These are phyloP conservation scores for Epizoanthus illoricatus DNA, from an alignment of 92 coral and sea anemone species.

Conservation along the genomic window DNA sequence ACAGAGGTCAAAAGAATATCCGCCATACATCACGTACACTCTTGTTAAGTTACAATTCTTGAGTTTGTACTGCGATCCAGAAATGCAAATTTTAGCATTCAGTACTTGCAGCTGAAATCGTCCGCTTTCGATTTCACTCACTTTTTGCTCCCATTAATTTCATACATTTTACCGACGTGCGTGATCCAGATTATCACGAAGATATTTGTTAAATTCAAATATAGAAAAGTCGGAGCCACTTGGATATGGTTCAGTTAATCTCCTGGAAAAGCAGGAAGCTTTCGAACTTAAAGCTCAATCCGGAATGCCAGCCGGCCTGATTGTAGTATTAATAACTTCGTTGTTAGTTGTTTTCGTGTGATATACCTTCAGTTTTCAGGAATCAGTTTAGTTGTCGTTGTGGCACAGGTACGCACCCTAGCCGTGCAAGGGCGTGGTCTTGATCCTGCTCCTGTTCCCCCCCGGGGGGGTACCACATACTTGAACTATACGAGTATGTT, in stretches of 20 bases:
- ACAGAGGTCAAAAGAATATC: conserved; percentile 5
- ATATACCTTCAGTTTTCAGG: background rate
- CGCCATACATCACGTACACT: background rate
- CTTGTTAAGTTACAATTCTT: no score
- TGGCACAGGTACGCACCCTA: background rate
- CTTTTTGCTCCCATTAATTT: background rate
- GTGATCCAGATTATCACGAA: conserved; percentile 5
- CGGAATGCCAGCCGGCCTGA: background rate
- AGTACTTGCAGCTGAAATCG: background rate
- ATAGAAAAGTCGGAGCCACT: background rate
- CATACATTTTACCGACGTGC: background rate
- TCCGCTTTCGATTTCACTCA: background rate
- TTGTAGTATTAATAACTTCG: background rate
- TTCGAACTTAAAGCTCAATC: background rate
- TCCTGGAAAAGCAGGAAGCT: conserved; percentile 5
- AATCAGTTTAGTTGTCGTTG: background rate
- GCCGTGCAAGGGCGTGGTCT: no score
- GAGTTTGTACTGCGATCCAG: background rate
- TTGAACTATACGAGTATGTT: no score
- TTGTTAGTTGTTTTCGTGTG: background rate
- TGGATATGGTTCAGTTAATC: conserved; percentile 9
- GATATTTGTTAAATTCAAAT: background rate
- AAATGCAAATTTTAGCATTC: background rate
- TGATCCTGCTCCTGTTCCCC: no score
- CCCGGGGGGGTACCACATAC: no score